Base-by-base conservation (phyloP, 2,113 vertebrate species). In the Siniperca chuatsi region DNA sequence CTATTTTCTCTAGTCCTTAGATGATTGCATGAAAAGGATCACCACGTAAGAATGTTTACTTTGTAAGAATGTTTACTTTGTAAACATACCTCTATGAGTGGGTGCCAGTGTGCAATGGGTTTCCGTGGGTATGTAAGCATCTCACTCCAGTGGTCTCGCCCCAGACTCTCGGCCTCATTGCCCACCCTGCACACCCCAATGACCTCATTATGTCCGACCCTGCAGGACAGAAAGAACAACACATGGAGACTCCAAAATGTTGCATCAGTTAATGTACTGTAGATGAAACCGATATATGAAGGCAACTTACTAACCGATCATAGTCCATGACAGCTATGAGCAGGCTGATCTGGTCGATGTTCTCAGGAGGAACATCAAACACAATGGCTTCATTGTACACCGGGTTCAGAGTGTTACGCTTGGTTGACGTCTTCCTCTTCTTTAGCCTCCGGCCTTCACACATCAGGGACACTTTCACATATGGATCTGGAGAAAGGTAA, bases 341-440 rank as follows among this genome's bases (percentile, higher is more conserved):
- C 92, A 99, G 92, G 93, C 97, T 98, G 94, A 99, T 98, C 96
- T 99, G 98, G 94, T 99, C 97, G 82, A 99, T 99, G 92, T 97
- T 99, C 95, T 99, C 98, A 0, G 98, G 98, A 87, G 98, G 98
- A 85, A 99, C 97, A 2, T 99, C 98, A 91, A 99, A 99, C 90
- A 99, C 97, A 92, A 99, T 99, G 96, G 98, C 98, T 97, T 99
- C 98, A 52, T 99, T 99, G 95, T 99, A 99, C 94, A 98, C 94
- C 0, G 98, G 98, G 90, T 99, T 99, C 82, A 99, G 95, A 1
- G 98, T 99, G 93, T 99, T 99, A 40, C 98, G 96, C 94, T 99
- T 99, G 77, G 98, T 99, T 57, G 98, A 99, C 0, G 98, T 99
- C 97, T 99, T 99, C 82, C 98, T 96, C 90, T 99, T 99, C 94